These are phyloP conservation scores for Oscheius sp. DNA, from an alignment of 2,888 invertebrate species.

Conservation along the genomic window DNA sequence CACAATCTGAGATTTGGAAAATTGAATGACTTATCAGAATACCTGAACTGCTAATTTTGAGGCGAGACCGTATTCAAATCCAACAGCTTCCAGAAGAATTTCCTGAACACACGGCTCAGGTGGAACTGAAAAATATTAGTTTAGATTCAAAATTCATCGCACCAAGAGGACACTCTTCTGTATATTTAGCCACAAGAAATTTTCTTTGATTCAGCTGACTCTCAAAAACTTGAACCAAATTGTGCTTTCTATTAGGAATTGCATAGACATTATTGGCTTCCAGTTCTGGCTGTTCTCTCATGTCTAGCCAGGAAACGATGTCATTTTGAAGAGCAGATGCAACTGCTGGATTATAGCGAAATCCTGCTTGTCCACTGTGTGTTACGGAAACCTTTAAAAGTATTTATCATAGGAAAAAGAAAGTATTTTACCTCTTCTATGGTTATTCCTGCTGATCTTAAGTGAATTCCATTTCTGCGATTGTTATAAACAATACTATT, in stretches of 20 bases:
- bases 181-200: slow-evolving; percentile 63
- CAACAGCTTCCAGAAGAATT: slow-evolving; percentile 56
- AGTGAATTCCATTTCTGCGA: slow-evolving; percentile 78
- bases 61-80: slow-evolving; percentile 64
- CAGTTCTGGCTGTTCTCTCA: slow-evolving; percentile 65
- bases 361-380: slow-evolving; percentile 79
- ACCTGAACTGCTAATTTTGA: slow-evolving; percentile 65
- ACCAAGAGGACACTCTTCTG: slow-evolving; percentile 60
- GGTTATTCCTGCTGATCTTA: slow-evolving; percentile 70
- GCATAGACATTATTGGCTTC: slow-evolving; percentile 57
- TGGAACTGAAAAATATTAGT: slow-evolving; percentile 36
- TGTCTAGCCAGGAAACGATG: slow-evolving; percentile 83
- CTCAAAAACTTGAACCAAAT: slow-evolving; percentile 56
- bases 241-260: slow-evolving; percentile 36
- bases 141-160: not conserved
- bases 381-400: slow-evolving; percentile 12
- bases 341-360: slow-evolving; percentile 84
- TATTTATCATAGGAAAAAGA: not conserved
- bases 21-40: not conserved
- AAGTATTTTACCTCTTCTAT: slow-evolving; percentile 75
- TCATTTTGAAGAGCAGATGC: slow-evolving; percentile 81
- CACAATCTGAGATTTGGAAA: slow-evolving; percentile 77
- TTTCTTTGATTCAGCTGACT: slow-evolving; percentile 65
- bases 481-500: slow-evolving; percentile 58
- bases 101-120: slow-evolving; percentile 59